These are phyloP conservation scores for Nomada flava DNA, from an alignment of 2,888 invertebrate genomes.

Conservation along the genomic window DNA sequence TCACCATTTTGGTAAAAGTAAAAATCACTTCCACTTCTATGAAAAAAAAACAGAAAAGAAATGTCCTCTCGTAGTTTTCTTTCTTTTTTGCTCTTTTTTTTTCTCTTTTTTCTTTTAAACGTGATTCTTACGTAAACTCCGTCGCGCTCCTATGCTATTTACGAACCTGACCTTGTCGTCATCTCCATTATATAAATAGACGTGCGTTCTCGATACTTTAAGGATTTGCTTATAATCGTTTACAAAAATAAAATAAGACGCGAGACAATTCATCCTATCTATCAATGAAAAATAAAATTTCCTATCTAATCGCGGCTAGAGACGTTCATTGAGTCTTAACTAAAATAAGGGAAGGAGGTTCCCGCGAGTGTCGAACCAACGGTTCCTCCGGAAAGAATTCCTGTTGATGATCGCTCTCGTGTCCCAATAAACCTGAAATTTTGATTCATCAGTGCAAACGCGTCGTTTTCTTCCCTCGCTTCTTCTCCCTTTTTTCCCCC, in stretches of 20 bases:
- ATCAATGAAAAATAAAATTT: slow-evolving; percentile 81
- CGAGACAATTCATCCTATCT: slow-evolving; percentile 81
- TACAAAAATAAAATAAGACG: slow-evolving; percentile 81
- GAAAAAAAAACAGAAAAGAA: slow-evolving; percentile 7
- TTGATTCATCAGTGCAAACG: slow-evolving; percentile 51
- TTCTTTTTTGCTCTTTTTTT: background rate
- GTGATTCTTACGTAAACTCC: slow-evolving; percentile 44
- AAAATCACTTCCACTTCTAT: slow-evolving; percentile 64
- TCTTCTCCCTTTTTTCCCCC: background rate
- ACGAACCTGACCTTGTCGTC: slow-evolving; percentile 70
- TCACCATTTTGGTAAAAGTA: slow-evolving; percentile 62
- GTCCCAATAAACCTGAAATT: slow-evolving; percentile 52
- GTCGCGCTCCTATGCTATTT: slow-evolving; percentile 41
- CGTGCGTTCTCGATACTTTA: slow-evolving; percentile 72
- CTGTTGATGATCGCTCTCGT: slow-evolving; percentile 33
- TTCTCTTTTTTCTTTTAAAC: background rate
- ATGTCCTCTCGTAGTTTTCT: slow-evolving; percentile 21
- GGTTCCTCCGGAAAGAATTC: slow-evolving; percentile 17
- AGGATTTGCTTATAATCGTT: slow-evolving; percentile 74
- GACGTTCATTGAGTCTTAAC: slow-evolving; percentile 74
- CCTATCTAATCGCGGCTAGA: slow-evolving; percentile 83
- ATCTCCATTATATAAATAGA: slow-evolving; percentile 81
- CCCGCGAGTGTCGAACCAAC: slow-evolving; percentile 49
- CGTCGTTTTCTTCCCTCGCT: background rate
- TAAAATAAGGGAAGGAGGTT: slow-evolving; percentile 70